These are phyloP conservation scores for Telmatochromis sp. DNA, from an alignment of 2,113 vertebrate genomes.

Conservation along the genomic window DNA sequence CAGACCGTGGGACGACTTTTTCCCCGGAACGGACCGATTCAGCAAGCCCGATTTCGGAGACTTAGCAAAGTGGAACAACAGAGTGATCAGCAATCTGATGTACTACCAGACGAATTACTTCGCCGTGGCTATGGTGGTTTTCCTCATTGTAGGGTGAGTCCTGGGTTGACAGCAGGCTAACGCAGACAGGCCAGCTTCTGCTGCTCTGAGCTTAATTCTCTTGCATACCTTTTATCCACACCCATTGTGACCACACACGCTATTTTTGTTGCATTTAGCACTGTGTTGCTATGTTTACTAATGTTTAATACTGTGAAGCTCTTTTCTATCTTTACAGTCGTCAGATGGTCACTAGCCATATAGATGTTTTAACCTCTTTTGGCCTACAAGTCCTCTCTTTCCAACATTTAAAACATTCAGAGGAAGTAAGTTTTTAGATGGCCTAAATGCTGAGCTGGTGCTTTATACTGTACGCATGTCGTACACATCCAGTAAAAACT, in stretches of 20 bases:
- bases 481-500: background rate
- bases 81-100: constrained; percentile 90
- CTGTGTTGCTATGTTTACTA: background rate
- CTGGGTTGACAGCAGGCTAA: background rate
- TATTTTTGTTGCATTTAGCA: background rate
- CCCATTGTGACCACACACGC: background rate
- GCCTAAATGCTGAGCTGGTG: background rate
- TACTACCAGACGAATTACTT: constrained; percentile 97
- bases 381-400: background rate
- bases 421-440: background rate
- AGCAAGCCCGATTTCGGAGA: constrained; percentile 82
- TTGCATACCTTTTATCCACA: constrained; percentile 24
- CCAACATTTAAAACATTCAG: background rate
- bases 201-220: background rate
- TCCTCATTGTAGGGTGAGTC: constrained; percentile 89
- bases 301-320: background rate
- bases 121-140: constrained; percentile 73
- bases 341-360: background rate
- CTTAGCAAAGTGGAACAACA: constrained; percentile 90
- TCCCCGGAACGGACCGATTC: constrained; percentile 82
- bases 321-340: background rate
- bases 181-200: background rate
- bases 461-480: background rate
- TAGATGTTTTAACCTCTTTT: background rate
- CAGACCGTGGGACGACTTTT: constrained; percentile 88